Base-by-base conservation (phyloP, 2,113 vertebrate species). In the Amphiprion percula region DNA sequence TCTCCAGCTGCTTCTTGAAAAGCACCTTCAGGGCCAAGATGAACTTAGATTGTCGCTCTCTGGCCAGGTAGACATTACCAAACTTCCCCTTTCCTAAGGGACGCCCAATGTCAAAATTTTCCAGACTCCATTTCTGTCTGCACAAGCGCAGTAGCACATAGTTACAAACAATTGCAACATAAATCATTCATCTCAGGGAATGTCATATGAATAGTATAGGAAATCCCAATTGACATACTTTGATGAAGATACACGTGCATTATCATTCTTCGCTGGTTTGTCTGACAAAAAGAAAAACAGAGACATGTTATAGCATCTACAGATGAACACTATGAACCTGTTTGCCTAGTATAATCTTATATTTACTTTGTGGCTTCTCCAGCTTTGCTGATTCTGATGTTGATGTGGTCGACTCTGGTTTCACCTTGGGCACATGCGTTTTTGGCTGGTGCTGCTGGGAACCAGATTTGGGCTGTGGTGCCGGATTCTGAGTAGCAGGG, bases 51-150 rank as follows among this genome's bases (percentile, higher is more conserved):
- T 97, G 95, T 23, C 96, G 95, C 73, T 99, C 97, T 64, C 98
- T 93, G 4, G 97, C 98, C 87, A 99, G 92, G 82, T 99, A 99
- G n/a, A 99, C 98, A 9, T 98, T 99, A 7, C 98, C 98, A 84
- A 99, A 99, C 84, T 99, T 99, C 16, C 98, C 98, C 88, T 98
- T 99, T 24, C 98, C 98, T 67, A 99, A 89, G 0, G 97, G 97
- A 8, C 96, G 96, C 16, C 97, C 97, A 21, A 99, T 97, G 86
- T 99, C 98, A 92, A 99, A 99, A 24, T 98, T 96, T 61, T 99
- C 97, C 79, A 99, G 93, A 62, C 89, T 95, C 98, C 98, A 99
- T 0, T 95, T 96, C 72, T 95, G 96, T 77, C 97, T 99, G 87
- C 11, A 50, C 23, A 44, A 67, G 30, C 10, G 74, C 69, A 80